Evolutionary conservation across 2,797 vertebrate species (phyloP).

Genomic region (Aselliscus stoliczkanus): DNA sequence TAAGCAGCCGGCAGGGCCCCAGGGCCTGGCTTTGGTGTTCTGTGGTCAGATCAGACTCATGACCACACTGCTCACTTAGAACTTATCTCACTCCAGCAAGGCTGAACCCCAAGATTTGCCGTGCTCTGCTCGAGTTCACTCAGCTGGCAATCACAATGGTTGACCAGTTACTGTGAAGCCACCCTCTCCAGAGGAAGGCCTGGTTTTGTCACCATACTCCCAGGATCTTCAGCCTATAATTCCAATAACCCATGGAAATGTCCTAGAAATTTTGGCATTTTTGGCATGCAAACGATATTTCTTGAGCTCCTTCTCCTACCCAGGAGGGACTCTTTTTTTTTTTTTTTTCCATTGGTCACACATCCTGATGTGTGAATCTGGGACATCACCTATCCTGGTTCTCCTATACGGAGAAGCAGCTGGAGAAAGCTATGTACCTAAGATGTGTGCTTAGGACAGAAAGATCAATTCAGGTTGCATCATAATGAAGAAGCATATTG

Average conservation of each 20-base stretch:
- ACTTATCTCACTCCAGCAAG: background rate
- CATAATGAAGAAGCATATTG: background rate
- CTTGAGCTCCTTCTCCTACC: background rate
- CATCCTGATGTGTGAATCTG: background rate
- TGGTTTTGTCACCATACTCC: background rate
- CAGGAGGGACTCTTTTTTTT: background rate
- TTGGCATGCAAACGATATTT: background rate
- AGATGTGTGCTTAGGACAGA: background rate
- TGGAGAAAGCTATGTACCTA: background rate
- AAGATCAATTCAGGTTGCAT: accelerated
- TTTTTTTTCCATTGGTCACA: too few species aligned
- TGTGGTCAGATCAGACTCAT: background rate
- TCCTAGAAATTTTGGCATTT: background rate
- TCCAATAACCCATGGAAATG: background rate
- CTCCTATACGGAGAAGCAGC: background rate
- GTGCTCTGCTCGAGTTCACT: accelerated
- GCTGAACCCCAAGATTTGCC: background rate
- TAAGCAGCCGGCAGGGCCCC: background rate
- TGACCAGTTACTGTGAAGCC: background rate
- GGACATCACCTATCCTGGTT: background rate
- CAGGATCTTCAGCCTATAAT: background rate
- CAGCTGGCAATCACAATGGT: background rate
- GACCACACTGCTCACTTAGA: background rate
- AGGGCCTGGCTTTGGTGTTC: background rate
- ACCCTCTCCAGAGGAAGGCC: background rate